phyloP scores from a whole-genome alignment of 1,140 invertebrate genomes.

The Anthonomus grandis region DNA sequence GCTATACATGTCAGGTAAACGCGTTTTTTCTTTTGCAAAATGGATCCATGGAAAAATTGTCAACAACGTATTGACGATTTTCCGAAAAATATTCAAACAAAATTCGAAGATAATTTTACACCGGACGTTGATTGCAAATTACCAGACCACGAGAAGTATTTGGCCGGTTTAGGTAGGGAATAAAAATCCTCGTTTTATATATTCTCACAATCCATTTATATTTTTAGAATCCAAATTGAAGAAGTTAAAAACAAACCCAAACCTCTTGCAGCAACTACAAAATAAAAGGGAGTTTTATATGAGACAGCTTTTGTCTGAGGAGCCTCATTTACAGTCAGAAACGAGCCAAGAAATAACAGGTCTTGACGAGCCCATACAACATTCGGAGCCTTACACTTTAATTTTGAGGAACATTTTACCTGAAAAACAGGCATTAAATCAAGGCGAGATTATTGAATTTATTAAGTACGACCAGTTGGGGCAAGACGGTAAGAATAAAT shows the following conservation, averaged over 20 bases:
- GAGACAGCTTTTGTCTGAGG: slow-evolving; percentile 44
- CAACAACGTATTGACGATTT: slow-evolving; percentile 20
- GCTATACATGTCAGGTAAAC: too few relatives aligned
- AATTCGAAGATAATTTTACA: slow-evolving; percentile 54
- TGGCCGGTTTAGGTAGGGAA: slow-evolving; percentile 45
- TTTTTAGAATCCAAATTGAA: slow-evolving; percentile 50
- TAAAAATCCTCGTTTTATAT: background rate
- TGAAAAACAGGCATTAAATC: slow-evolving; percentile 49
- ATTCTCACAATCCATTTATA: background rate
- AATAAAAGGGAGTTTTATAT: slow-evolving; percentile 52
- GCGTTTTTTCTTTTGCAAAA: too few relatives aligned
- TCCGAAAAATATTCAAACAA: slow-evolving; percentile 14
- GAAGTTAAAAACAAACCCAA: slow-evolving; percentile 50
- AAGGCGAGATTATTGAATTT: slow-evolving; percentile 52
- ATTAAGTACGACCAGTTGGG: slow-evolving; percentile 52
- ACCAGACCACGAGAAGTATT: slow-evolving; percentile 47
- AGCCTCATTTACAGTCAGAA: background rate
- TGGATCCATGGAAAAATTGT: slow-evolving; percentile 39
- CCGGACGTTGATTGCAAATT: slow-evolving; percentile 33
- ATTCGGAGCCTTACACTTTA: slow-evolving; percentile 44
- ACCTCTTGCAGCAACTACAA: slow-evolving; percentile 50
- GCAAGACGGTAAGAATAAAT: slow-evolving; percentile 20
- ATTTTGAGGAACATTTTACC: slow-evolving; percentile 50
- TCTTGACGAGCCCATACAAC: background rate
- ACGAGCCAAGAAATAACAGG: too few relatives aligned